phyloP scores from a whole-genome alignment of 2,888 invertebrate genomes.

The Lissocephala sabroskyi region DNA sequence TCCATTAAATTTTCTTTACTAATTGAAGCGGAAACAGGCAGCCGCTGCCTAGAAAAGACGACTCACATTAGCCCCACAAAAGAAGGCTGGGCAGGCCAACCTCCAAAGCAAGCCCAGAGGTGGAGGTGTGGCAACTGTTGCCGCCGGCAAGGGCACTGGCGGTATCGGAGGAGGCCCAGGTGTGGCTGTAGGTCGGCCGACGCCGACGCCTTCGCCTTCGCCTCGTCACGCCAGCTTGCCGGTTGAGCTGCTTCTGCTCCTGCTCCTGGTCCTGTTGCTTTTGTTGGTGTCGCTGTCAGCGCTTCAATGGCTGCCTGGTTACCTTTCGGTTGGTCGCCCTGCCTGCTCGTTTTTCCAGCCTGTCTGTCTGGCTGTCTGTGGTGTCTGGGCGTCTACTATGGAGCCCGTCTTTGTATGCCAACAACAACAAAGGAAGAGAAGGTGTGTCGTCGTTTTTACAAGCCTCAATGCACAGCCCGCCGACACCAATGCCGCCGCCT shows the following conservation, averaged over 20 bases:
- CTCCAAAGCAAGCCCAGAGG: no score
- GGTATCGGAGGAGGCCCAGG: neutral
- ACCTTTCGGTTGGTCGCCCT: neutral
- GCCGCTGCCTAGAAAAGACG: constrained; percentile 36
- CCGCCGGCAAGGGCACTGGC: constrained; percentile 8
- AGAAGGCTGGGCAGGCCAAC: constrained; percentile 12
- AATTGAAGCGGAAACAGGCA: constrained; percentile 51
- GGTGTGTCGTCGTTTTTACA: constrained; percentile 36
- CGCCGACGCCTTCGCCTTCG: neutral
- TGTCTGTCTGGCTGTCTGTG: neutral
- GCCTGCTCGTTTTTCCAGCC: neutral
- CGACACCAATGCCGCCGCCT: constrained; percentile 7
- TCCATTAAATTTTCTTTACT: constrained; percentile 57
- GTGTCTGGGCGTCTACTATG: neutral
- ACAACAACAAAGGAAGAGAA: no score
- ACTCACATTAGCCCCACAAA: constrained; percentile 48
- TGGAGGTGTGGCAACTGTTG: constrained; percentile 46
- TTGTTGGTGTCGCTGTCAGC: constrained; percentile 29
- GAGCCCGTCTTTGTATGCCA: no score
- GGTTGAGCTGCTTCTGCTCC: constrained; percentile 7
- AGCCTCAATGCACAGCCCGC: constrained; percentile 26
- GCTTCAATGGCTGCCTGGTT: constrained; percentile 37
- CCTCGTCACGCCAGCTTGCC: neutral
- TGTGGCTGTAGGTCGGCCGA: neutral
- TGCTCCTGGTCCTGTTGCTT: constrained; percentile 10